These are phyloP conservation scores for Stegodyphus dumicola DNA, from an alignment of 1,140 invertebrate genomes.

Conservation along the genomic window DNA sequence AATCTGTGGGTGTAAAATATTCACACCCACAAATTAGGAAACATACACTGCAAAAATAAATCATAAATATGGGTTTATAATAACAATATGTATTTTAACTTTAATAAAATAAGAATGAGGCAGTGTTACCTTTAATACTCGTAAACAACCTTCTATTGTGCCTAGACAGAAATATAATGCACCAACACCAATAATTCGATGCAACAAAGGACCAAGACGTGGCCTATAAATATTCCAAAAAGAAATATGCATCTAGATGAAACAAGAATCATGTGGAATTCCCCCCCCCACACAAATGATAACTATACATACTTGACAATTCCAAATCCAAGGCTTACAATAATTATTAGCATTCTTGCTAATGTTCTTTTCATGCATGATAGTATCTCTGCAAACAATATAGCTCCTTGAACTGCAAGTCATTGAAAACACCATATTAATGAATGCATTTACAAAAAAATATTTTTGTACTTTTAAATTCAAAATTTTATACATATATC, in stretches of 20 bases:
- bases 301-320: slow-evolving; percentile 86
- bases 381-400: slow-evolving; percentile 86
- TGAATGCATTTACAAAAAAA: too few relatives aligned
- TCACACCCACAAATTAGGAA: too few relatives aligned
- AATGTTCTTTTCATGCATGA: slow-evolving; percentile 89
- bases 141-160: slow-evolving; percentile 83
- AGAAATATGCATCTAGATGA: neutral
- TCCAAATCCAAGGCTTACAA: slow-evolving; percentile 93
- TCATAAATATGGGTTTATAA: too few relatives aligned
- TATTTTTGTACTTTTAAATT: too few relatives aligned
- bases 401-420: slow-evolving; percentile 73
- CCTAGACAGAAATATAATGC: slow-evolving; percentile 84
- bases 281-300: neutral
- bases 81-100: too few relatives aligned
- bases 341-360: slow-evolving; percentile 91
- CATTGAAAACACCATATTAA: neutral
- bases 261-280: neutral
- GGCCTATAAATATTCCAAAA: slow-evolving; percentile 73
- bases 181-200: slow-evolving; percentile 86
- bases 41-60: too few relatives aligned
- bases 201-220: slow-evolving; percentile 84
- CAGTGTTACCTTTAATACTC: slow-evolving; percentile 73
- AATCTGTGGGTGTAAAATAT: too few relatives aligned
- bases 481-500: too few relatives aligned
- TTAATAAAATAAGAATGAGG: too few relatives aligned